phyloP scores from a whole-genome alignment of 1,140 invertebrate genomes.

The Hestina assimilis region DNA sequence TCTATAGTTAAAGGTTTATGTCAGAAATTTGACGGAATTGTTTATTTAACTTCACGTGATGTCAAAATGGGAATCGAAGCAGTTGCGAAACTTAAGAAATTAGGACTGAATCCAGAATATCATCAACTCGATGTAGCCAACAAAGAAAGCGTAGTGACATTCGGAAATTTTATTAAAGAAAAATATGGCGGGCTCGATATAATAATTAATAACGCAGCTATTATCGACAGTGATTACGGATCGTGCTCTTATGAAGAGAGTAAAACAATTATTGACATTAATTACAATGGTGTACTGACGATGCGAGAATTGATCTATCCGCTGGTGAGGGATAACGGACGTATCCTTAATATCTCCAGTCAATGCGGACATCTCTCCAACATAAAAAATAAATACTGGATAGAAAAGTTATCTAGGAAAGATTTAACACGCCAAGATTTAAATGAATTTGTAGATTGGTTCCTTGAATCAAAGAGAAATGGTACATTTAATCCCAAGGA shows the following conservation, averaged over 20 bases:
- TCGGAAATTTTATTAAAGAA: slow-evolving; percentile 79
- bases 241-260: slow-evolving; percentile 78
- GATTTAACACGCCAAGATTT: slow-evolving; percentile 20
- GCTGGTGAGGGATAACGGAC: slow-evolving; percentile 29
- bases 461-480: slow-evolving; percentile 22
- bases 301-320: slow-evolving; percentile 26
- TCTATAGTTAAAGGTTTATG: slow-evolving; percentile 82
- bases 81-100: slow-evolving; percentile 73
- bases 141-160: slow-evolving; percentile 76
- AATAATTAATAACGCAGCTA: slow-evolving; percentile 59
- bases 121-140: slow-evolving; percentile 83
- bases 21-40: slow-evolving; percentile 78
- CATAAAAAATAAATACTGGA: slow-evolving; percentile 26
- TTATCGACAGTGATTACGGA: slow-evolving; percentile 4
- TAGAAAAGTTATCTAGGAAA: slow-evolving; percentile 18
- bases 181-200: slow-evolving; percentile 87
- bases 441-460: slow-evolving; percentile 27
- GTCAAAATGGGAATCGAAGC: slow-evolving; percentile 75
- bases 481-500: slow-evolving; percentile 22
- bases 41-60: slow-evolving; percentile 81
- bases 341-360: slow-evolving; percentile 30
- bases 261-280: slow-evolving; percentile 22
- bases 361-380: slow-evolving; percentile 26
- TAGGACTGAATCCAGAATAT: slow-evolving; percentile 75
- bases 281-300: slow-evolving; percentile 22